Percentiles rank a stretch among this genome's conserved stretches.
Evolutionary conservation across 2,113 vertebrate species (phyloP).

Genomic region (Chrysemys picta): DNA sequence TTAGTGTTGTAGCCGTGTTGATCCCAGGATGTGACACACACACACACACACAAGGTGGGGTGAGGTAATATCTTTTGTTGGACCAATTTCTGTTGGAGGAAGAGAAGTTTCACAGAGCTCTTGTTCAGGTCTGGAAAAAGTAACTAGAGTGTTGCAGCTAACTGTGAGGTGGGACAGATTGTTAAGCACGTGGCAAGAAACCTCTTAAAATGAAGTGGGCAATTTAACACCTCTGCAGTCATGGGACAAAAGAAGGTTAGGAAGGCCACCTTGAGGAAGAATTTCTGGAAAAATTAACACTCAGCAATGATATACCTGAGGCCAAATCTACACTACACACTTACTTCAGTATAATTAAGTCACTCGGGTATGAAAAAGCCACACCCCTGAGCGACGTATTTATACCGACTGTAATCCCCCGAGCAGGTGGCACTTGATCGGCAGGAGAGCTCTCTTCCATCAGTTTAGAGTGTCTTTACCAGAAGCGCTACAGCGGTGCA

Average conservation of each 20-base stretch:
- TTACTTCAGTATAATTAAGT: too few species aligned
- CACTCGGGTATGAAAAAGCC: neutral
- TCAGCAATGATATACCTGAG: neutral
- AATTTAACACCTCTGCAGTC: neutral
- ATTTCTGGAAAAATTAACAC: neutral
- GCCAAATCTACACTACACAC: neutral
- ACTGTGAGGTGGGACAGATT: neutral
- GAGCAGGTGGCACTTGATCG: too few species aligned
- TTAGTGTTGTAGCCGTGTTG: neutral
- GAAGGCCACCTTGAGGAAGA: neutral
- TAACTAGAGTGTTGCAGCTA: neutral
- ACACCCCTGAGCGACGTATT: neutral
- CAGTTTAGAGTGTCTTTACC: neutral
- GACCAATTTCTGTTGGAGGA: neutral
- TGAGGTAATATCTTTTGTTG: neutral
- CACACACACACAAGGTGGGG: neutral
- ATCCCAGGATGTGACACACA: neutral
- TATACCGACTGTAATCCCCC: neutral
- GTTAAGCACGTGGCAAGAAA: neutral
- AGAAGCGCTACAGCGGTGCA: neutral
- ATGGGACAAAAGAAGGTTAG: neutral
- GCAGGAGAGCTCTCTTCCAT: too few species aligned
- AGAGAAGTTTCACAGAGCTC: neutral
- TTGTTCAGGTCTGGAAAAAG: neutral
- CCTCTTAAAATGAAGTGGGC: neutral